A percentile compares a stretch with the other conserved stretches of the same genome.
Conservation (phyloP, 2,888 invertebrate species). For the Leptogaster cylindrica region DNA sequence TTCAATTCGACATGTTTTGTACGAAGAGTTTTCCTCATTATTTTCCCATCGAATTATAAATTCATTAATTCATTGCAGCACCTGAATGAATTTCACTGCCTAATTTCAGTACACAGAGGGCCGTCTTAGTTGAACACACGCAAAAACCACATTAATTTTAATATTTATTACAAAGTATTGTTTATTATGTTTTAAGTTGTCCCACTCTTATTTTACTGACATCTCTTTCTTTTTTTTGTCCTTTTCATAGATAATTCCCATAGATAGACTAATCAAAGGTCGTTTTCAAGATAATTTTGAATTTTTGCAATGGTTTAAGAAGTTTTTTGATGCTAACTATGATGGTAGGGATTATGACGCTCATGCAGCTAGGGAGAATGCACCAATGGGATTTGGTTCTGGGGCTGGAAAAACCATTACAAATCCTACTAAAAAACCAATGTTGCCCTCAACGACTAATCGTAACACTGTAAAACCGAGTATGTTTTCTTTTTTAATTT, state of each 20-base stretch:
- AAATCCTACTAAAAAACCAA: conserved; percentile 48
- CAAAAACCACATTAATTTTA: conserved; percentile 1
- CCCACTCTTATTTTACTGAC: conserved; percentile 47
- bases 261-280: conserved; percentile 85
- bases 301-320: conserved; percentile 99
- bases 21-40: too few species aligned
- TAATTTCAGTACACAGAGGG: conserved; percentile 32
- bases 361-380: conserved; percentile 82
- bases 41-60: neutral
- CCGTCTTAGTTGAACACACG: conserved; percentile 26
- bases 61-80: conserved; percentile 38
- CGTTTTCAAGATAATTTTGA: conserved; percentile 99
- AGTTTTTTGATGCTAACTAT: conserved; percentile 99
- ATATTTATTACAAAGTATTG: conserved; percentile 48
- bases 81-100: conserved; percentile 9
- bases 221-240: conserved; percentile 49
- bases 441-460: conserved; percentile 53
- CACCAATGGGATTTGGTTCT: conserved; percentile 79
- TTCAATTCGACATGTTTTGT: too few species aligned
- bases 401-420: conserved; percentile 56
- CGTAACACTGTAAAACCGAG: conserved; percentile 49
- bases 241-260: conserved; percentile 61
- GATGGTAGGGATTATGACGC: conserved; percentile 94
- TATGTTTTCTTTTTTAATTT: conserved; percentile 50
- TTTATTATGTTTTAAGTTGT: conserved; percentile 43